A percentile compares a stretch with the other conserved stretches of the same genome.
These are phyloP conservation scores for Agrochola circellaris DNA, from an alignment of 2,888 invertebrate species.

Conservation along the genomic window DNA sequence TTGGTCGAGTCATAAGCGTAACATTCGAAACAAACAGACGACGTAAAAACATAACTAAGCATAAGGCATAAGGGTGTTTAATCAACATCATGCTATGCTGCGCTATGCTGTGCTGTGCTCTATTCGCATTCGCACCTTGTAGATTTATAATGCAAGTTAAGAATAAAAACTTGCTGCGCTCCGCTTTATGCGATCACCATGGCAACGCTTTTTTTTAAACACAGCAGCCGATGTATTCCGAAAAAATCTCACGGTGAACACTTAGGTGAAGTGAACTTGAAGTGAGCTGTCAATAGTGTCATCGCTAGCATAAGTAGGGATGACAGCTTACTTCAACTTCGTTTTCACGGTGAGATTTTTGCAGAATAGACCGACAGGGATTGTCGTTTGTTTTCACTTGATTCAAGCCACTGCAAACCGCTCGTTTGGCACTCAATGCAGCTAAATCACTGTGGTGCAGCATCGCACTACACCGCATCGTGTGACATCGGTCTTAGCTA, in stretches of 20 bases:
- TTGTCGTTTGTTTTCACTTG: background rate
- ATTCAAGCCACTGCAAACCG: background rate
- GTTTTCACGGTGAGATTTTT: too few species aligned
- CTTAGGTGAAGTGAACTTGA: too few species aligned
- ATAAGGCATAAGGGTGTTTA: slow-evolving; percentile 6
- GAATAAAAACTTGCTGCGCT: background rate
- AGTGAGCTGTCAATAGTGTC: too few species aligned
- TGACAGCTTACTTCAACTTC: too few species aligned
- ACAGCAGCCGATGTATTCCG: background rate
- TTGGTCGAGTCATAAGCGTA: slow-evolving; percentile 13
- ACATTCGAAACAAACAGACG: slow-evolving; percentile 42
- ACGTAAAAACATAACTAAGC: slow-evolving; percentile 20
- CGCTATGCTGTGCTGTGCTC: background rate
- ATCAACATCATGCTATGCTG: slow-evolving; percentile 1
- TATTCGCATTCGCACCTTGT: background rate
- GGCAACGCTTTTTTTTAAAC: background rate
- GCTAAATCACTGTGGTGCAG: background rate
- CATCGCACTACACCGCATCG: background rate
- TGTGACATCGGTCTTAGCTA: background rate
- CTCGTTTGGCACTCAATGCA: background rate
- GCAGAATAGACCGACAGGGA: too few species aligned
- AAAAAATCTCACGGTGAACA: too few species aligned
- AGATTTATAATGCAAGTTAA: background rate
- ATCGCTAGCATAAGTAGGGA: too few species aligned
- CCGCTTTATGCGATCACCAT: background rate